Evolutionary conservation across 2,113 vertebrate genomes (phyloP).

Genomic region (Chrysochloris asiatica): DNA sequence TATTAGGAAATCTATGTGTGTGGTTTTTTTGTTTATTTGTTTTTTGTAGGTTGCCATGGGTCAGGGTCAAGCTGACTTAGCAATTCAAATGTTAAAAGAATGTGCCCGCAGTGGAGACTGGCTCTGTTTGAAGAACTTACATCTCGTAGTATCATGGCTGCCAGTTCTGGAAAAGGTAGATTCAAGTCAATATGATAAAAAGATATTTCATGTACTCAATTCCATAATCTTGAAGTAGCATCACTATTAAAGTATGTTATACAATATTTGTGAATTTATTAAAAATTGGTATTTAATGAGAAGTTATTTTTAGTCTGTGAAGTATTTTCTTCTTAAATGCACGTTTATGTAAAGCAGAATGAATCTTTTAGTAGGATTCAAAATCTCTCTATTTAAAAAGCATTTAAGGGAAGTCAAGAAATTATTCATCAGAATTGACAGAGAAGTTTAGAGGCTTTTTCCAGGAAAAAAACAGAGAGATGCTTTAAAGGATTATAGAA

Average conservation of each 20-base stretch:
- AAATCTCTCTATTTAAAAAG: background rate
- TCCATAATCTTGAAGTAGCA: background rate
- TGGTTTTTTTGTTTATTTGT: background rate
- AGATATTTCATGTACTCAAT: background rate
- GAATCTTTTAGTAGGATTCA: slow-evolving; percentile 4
- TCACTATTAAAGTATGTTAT: background rate
- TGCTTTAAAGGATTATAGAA: background rate
- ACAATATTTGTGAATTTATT: background rate
- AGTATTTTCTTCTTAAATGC: background rate
- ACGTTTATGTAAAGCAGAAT: background rate
- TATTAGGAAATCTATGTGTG: background rate
- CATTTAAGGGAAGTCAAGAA: background rate
- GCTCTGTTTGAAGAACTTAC: slow-evolving; percentile 98
- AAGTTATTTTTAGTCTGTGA: slow-evolving; percentile 2
- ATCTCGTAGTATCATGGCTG: slow-evolving; percentile 97
- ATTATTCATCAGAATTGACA: slow-evolving; percentile 14
- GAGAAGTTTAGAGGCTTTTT: background rate
- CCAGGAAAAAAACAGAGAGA: background rate
- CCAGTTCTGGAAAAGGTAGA: slow-evolving; percentile 95
- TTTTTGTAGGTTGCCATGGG: slow-evolving; percentile 95
- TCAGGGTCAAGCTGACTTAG: slow-evolving; percentile 97
- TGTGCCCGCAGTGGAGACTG: slow-evolving; percentile 93
- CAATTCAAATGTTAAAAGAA: slow-evolving; percentile 93
- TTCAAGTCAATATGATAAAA: background rate
- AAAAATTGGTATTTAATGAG: slow-evolving; percentile 25